Evolutionary conservation across 2,797 vertebrate genomes (phyloP).

Genomic region (Eleutherodactylus coqui): DNA sequence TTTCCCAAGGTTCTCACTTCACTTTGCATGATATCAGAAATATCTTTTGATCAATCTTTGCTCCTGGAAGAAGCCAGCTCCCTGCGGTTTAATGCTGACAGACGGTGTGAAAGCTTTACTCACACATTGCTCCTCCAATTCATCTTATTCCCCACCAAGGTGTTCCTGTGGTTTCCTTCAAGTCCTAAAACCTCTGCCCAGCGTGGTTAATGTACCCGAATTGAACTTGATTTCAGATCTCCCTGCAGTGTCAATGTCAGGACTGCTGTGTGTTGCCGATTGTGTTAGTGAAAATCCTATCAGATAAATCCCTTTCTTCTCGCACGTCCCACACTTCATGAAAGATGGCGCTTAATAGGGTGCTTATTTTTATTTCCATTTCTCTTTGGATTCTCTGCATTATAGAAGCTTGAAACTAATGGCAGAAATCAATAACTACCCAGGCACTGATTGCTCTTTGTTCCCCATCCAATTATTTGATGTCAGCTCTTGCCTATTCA

Average conservation of each 20-base stretch:
- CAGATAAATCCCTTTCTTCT: slow-evolving; percentile 28
- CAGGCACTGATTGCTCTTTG: background rate
- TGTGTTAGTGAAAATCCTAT: slow-evolving; percentile 35
- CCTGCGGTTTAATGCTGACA: slow-evolving; percentile 53
- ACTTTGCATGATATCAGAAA: slow-evolving; percentile 31
- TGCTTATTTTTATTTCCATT: background rate
- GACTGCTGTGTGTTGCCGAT: slow-evolving; percentile 5
- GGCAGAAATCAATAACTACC: background rate
- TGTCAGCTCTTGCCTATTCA: background rate
- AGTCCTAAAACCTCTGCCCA: slow-evolving; percentile 41
- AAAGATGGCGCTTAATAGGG: background rate
- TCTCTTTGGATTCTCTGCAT: slow-evolving; percentile 7
- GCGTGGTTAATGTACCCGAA: slow-evolving; percentile 50
- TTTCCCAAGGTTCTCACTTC: slow-evolving; percentile 5
- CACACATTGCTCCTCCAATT: slow-evolving; percentile 47
- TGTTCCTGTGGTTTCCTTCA: slow-evolving; percentile 49
- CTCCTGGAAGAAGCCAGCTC: slow-evolving; percentile 20
- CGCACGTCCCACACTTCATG: background rate
- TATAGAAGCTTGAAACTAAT: slow-evolving; percentile 11
- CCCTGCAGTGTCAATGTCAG: slow-evolving; percentile 40
- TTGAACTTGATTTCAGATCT: slow-evolving; percentile 49
- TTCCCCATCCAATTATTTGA: background rate
- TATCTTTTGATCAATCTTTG: slow-evolving; percentile 52
- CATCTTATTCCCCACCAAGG: slow-evolving; percentile 52
- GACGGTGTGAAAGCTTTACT: slow-evolving; percentile 46